These are phyloP conservation scores for Garra rufa DNA, from an alignment of 2,113 vertebrate species.

Conservation along the genomic window DNA sequence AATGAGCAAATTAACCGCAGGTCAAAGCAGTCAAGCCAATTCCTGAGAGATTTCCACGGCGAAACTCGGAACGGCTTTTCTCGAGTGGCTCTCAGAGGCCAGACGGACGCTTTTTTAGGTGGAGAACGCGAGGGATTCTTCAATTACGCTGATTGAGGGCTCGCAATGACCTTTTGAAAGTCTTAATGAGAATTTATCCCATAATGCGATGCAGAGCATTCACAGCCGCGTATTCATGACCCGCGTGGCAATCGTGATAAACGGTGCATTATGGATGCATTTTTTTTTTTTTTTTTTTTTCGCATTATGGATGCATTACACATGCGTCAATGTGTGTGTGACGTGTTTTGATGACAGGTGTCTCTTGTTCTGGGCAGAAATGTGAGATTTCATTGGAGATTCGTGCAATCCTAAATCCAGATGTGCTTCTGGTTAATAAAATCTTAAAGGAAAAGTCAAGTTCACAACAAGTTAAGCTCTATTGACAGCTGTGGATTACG, in stretches of 20 bases:
- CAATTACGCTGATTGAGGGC: background rate
- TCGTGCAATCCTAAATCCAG: too few relatives aligned
- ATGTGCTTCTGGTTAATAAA: too few relatives aligned
- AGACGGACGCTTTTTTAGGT: background rate
- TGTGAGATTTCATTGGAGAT: too few relatives aligned
- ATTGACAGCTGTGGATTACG: too few relatives aligned
- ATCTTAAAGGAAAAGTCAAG: too few relatives aligned
- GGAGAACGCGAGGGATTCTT: background rate
- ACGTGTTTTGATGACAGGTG: too few relatives aligned
- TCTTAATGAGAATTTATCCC: background rate
- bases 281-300: too few relatives aligned
- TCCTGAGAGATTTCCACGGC: background rate
- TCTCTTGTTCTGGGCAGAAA: too few relatives aligned
- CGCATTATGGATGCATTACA: too few relatives aligned
- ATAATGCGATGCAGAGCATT: background rate
- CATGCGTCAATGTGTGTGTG: too few relatives aligned
- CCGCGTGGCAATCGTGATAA: background rate
- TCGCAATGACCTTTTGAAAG: conserved; percentile 6
- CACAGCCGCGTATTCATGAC: background rate
- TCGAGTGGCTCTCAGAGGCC: background rate
- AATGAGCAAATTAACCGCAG: conserved; percentile 24
- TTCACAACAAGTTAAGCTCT: too few relatives aligned
- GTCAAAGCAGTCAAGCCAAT: background rate
- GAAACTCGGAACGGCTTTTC: background rate
- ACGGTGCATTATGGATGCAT: background rate